Evolutionary conservation across 2,888 invertebrate genomes (phyloP).

Genomic region (Agriotes lineatus): DNA sequence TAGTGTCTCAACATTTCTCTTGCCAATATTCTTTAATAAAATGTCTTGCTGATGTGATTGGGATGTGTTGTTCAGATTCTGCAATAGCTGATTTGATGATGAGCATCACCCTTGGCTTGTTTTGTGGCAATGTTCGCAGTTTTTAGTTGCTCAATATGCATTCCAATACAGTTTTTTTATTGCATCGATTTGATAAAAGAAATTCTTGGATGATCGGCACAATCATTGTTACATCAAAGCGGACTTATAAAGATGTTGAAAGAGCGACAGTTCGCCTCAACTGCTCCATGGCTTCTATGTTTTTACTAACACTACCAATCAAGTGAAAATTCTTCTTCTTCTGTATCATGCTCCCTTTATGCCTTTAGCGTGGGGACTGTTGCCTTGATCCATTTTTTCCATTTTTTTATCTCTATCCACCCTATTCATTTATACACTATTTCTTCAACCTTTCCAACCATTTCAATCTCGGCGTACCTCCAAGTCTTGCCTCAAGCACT

Average conservation of each 20-base stretch:
- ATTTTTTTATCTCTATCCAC: no score
- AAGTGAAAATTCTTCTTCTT: no score
- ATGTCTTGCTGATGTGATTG: constrained; percentile 52
- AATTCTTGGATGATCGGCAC: constrained; percentile 53
- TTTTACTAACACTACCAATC: no score
- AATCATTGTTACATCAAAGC: constrained; percentile 55
- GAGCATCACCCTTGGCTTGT: constrained; percentile 53
- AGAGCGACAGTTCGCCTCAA: constrained; percentile 59
- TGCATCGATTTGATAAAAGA: no score
- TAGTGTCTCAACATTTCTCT: constrained; percentile 58
- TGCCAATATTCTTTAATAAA: constrained; percentile 59
- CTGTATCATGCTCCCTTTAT: no score
- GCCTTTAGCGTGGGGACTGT: no score
- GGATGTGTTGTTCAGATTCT: constrained; percentile 51
- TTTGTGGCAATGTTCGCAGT: constrained; percentile 60
- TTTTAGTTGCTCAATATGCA: constrained; percentile 58
- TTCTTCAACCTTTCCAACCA: no score
- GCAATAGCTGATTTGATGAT: constrained; percentile 60
- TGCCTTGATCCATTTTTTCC: no score
- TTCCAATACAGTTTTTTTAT: constrained; percentile 53
- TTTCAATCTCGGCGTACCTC: no score
- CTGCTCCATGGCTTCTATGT: constrained; percentile 60
- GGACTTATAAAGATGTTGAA: constrained; percentile 58
- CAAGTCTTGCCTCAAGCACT: no score
- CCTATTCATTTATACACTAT: no score